Evolutionary conservation across 2,113 vertebrate genomes (phyloP).

Genomic region (Pogonocichla stellata): DNA sequence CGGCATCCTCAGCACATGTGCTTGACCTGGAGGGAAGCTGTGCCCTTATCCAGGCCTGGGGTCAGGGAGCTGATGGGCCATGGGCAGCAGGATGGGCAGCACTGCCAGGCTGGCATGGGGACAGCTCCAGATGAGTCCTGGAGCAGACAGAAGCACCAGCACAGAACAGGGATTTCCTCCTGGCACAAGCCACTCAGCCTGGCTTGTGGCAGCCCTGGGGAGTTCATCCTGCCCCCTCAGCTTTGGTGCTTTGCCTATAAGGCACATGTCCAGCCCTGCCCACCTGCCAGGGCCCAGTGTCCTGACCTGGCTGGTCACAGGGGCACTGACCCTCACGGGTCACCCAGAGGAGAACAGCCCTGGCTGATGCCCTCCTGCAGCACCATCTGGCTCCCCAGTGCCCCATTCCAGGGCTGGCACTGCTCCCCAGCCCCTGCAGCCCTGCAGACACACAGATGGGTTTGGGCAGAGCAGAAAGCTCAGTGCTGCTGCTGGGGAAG

Average conservation of each 20-base stretch:
- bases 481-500: neutral
- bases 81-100: neutral
- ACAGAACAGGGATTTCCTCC: neutral
- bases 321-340: neutral
- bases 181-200: neutral
- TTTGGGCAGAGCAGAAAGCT: neutral
- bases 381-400: neutral
- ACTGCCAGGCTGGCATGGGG: accelerated
- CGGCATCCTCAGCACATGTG: neutral
- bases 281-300: accelerated
- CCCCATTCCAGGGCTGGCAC: accelerated
- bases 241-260: neutral
- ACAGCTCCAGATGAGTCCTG: neutral
- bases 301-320: neutral
- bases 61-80: neutral
- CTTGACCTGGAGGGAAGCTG: neutral
- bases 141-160: neutral
- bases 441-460: neutral
- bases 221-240: neutral
- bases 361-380: neutral
- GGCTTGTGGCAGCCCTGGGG: neutral
- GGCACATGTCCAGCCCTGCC: neutral
- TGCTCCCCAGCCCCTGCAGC: neutral
- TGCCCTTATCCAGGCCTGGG: neutral
- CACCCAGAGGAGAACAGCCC: neutral